A percentile compares a stretch with the other conserved stretches of the same genome.
Conservation (phyloP, 2,113 vertebrate genomes). For the Lonchura striata region DNA sequence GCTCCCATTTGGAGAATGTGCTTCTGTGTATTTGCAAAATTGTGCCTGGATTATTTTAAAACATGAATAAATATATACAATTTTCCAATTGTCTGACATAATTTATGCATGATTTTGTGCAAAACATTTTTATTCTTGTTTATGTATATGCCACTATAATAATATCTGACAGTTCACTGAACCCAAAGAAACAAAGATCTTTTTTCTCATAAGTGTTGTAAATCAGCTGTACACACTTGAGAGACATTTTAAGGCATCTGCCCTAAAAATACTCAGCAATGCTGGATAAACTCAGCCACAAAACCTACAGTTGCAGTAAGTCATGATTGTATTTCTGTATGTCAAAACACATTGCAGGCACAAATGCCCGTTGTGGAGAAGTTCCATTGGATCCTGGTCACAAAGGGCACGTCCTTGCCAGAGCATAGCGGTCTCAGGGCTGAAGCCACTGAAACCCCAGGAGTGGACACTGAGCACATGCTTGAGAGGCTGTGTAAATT, state of each 20-base stretch:
- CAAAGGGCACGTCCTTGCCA: background rate
- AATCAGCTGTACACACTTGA: background rate
- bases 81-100: conserved; percentile 46
- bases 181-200: background rate
- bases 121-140: background rate
- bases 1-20: conserved; percentile 53
- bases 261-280: background rate
- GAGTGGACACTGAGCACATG: background rate
- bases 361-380: background rate
- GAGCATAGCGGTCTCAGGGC: fast-evolving
- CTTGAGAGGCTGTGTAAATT: background rate
- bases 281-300: background rate
- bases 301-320: background rate
- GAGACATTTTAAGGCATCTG: background rate
- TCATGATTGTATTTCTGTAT: background rate
- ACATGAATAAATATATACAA: conserved; percentile 59
- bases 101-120: background rate
- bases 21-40: conserved; percentile 62
- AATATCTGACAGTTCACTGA: background rate
- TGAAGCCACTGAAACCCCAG: background rate
- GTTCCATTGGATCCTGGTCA: background rate
- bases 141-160: background rate
- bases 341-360: background rate
- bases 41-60: conserved; percentile 66
- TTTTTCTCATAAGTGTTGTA: background rate